These are phyloP conservation scores for Xiphophorus couchianus DNA, from an alignment of 2,113 vertebrate genomes.

Conservation along the genomic window DNA sequence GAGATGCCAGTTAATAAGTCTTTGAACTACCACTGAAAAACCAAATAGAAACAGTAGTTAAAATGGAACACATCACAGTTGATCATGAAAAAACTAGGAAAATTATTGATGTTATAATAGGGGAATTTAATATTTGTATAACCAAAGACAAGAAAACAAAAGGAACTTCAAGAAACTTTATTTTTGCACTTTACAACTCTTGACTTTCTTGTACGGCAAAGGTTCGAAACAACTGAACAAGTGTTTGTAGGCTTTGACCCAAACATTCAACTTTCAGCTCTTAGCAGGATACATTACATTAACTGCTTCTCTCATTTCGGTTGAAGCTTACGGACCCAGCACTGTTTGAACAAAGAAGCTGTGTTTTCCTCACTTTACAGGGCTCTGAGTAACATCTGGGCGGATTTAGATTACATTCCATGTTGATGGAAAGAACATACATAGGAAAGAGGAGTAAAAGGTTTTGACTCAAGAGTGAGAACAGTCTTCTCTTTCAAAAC, in stretches of 20 bases:
- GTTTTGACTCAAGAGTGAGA: too few relatives aligned
- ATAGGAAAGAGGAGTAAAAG: conserved; percentile 2
- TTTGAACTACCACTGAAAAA: neutral
- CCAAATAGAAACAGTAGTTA: neutral
- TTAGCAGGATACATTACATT: conserved; percentile 32
- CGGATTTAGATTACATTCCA: conserved; percentile 21
- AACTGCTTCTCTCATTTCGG: conserved; percentile 54
- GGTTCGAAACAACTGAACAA: conserved; percentile 65
- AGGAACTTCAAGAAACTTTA: conserved; percentile 6
- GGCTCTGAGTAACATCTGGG: conserved; percentile 10
- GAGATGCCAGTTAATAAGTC: too few relatives aligned
- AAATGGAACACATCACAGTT: too few relatives aligned
- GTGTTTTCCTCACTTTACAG: conserved; percentile 1
- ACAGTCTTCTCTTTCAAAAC: neutral
- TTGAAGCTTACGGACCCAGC: conserved; percentile 20
- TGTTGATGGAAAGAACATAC: neutral
- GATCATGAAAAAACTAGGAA: neutral
- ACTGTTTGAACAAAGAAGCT: conserved; percentile 28
- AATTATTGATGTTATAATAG: neutral
- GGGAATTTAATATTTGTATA: too few relatives aligned
- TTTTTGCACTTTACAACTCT: conserved; percentile 37
- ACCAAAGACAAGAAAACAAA: neutral
- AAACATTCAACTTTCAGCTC: conserved; percentile 61
- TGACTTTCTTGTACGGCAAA: conserved; percentile 41
- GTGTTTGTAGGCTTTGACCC: conserved; percentile 74